Conservation (phyloP, 2,797 vertebrate genomes). For the Cryptoblepharus egeriae region DNA sequence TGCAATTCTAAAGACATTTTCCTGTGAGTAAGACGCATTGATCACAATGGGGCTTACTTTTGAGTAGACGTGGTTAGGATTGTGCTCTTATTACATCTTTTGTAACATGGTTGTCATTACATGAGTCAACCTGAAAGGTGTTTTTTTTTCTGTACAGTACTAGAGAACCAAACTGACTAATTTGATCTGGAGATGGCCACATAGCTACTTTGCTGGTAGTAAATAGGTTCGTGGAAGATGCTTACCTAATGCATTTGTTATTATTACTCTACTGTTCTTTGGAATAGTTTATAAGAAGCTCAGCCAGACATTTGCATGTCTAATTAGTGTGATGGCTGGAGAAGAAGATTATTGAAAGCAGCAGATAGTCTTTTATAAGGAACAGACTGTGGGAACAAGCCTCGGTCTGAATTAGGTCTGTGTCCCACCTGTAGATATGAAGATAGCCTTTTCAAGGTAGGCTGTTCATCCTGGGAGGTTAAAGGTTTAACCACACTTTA, state of each 20-base stretch:
- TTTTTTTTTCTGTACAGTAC: slow-evolving; percentile 5
- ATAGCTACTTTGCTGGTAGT: background rate
- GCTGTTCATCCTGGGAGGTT: background rate
- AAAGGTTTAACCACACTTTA: background rate
- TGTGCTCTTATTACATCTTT: too few species aligned
- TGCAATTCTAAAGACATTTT: too few species aligned
- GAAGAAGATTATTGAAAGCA: background rate
- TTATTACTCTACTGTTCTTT: background rate
- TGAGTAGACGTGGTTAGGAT: too few species aligned
- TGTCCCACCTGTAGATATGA: background rate
- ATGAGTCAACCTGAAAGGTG: slow-evolving; percentile 18
- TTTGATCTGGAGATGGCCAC: background rate
- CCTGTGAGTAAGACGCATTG: too few species aligned
- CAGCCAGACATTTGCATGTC: background rate
- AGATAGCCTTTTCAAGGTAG: slow-evolving; percentile 4
- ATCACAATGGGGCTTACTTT: too few species aligned
- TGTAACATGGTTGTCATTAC: background rate
- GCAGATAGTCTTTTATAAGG: background rate
- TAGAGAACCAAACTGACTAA: background rate
- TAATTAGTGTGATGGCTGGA: background rate
- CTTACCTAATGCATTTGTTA: background rate
- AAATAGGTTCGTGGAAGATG: background rate
- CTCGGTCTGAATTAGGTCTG: background rate
- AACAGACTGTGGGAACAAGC: background rate
- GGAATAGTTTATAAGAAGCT: background rate